These are phyloP conservation scores for Ostrea denselamellosa DNA, from an alignment of 1,140 invertebrate genomes.

Conservation along the genomic window DNA sequence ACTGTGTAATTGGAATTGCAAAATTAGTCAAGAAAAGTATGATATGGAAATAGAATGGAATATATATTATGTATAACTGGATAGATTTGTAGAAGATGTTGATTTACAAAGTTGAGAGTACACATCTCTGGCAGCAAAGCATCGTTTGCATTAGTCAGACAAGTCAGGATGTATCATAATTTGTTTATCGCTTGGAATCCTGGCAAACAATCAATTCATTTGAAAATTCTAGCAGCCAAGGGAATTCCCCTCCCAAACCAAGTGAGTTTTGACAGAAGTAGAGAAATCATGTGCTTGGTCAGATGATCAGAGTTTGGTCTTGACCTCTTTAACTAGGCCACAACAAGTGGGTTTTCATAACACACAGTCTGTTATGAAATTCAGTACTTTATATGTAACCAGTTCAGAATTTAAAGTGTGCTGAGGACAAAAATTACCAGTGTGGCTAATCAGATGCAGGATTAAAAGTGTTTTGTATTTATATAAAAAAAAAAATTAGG, in stretches of 20 bases:
- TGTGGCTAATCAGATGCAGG: not conserved
- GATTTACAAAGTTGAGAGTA: not conserved
- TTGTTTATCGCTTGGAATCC: slow-evolving; percentile 31
- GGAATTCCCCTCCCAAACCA: not conserved
- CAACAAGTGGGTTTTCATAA: slow-evolving; percentile 26
- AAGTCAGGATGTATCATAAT: slow-evolving; percentile 20
- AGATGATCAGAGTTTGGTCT: slow-evolving; percentile 18
- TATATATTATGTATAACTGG: not conserved
- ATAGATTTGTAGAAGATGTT: not conserved
- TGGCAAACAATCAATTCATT: slow-evolving; percentile 38
- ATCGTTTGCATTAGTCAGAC: slow-evolving; percentile 26
- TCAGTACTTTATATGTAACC: not conserved
- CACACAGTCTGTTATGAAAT: slow-evolving; percentile 15
- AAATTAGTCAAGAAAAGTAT: not conserved
- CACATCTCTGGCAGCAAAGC: slow-evolving; percentile 16
- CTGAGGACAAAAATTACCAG: not conserved
- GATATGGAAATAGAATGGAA: not conserved
- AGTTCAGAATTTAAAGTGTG: not conserved
- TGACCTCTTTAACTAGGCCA: slow-evolving; percentile 34
- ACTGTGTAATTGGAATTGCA: slow-evolving; percentile 21
- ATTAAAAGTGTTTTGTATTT: slow-evolving; percentile 17
- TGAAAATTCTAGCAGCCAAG: slow-evolving; percentile 27
- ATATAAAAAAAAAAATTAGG: slow-evolving; percentile 20
- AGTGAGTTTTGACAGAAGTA: not conserved
- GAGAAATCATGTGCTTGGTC: slow-evolving; percentile 30